phyloP scores from a whole-genome alignment of 2,797 vertebrate genomes.

The Argyrosomus regius region DNA sequence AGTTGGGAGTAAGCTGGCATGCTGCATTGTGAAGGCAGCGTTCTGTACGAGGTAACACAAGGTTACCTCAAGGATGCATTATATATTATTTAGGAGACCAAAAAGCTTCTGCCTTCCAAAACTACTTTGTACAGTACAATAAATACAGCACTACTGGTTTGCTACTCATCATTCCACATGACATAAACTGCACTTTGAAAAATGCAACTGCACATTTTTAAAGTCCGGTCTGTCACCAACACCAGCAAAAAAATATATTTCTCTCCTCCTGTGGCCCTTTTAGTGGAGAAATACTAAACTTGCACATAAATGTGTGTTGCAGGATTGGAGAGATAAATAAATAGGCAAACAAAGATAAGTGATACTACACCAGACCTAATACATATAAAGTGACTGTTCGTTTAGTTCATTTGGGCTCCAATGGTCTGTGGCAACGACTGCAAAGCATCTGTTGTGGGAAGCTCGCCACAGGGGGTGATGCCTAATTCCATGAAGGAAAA shows the following conservation, averaged over 20 bases:
- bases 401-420: constrained; percentile 81
- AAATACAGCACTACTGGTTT: constrained; percentile 35
- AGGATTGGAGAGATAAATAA: constrained; percentile 50
- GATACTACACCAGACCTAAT: constrained; percentile 60
- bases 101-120: constrained; percentile 50
- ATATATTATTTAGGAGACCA: constrained; percentile 62
- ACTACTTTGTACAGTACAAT: constrained; percentile 39
- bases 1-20: constrained; percentile 14
- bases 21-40: constrained; percentile 21
- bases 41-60: constrained; percentile 19
- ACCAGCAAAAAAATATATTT: constrained; percentile 16
- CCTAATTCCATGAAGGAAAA: constrained; percentile 79
- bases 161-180: constrained; percentile 39
- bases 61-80: constrained; percentile 43
- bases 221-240: constrained; percentile 7
- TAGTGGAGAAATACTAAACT: constrained; percentile 16
- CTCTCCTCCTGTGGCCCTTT: constrained; percentile 23
- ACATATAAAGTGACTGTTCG: constrained; percentile 78
- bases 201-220: constrained; percentile 8
- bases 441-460: constrained; percentile 79
- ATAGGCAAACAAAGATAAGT: constrained; percentile 66
- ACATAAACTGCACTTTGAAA: constrained; percentile 40
- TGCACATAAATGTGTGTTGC: constrained; percentile 17
- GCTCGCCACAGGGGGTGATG: constrained; percentile 71
- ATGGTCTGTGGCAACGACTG: constrained; percentile 74